Evolutionary conservation across 2,113 vertebrate species (phyloP).

Genomic region (Sander vitreus): DNA sequence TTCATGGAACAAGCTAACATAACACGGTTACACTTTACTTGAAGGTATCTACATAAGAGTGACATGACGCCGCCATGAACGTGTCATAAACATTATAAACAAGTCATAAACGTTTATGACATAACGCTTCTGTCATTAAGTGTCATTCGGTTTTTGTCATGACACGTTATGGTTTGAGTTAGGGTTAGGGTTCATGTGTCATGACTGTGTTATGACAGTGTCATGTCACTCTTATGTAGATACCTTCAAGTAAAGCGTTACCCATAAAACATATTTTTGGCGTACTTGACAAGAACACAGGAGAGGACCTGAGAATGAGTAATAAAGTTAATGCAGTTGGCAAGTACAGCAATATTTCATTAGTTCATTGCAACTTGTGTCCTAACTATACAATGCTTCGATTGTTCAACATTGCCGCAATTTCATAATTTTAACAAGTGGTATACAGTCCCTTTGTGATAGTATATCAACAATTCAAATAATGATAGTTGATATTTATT

Average conservation of each 20-base stretch:
- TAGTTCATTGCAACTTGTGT: slow-evolving; percentile 21
- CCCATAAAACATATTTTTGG: slow-evolving; percentile 58
- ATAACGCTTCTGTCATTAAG: too few species aligned
- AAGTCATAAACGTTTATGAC: too few species aligned
- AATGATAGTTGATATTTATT: slow-evolving; percentile 27
- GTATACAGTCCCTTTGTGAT: slow-evolving; percentile 66
- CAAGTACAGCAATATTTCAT: slow-evolving; percentile 40
- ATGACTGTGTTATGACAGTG: too few species aligned
- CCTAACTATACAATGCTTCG: slow-evolving; percentile 43
- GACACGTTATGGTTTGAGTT: too few species aligned
- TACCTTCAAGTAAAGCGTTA: too few species aligned
- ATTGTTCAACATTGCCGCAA: slow-evolving; percentile 59
- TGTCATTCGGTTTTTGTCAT: too few species aligned
- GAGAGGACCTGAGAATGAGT: slow-evolving; percentile 71
- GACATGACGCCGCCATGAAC: too few species aligned
- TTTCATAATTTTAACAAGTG: slow-evolving; percentile 57
- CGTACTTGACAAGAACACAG: slow-evolving; percentile 54
- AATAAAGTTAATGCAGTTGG: slow-evolving; percentile 46
- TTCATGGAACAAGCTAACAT: slow-evolving; percentile 38
- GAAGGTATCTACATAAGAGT: too few species aligned
- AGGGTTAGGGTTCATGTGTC: too few species aligned
- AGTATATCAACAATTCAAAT: slow-evolving; percentile 33
- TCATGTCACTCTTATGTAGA: too few species aligned
- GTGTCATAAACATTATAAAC: too few species aligned
- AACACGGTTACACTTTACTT: background rate